Conservation (phyloP, 2,888 invertebrate genomes). For the Cantharis rufa region DNA sequence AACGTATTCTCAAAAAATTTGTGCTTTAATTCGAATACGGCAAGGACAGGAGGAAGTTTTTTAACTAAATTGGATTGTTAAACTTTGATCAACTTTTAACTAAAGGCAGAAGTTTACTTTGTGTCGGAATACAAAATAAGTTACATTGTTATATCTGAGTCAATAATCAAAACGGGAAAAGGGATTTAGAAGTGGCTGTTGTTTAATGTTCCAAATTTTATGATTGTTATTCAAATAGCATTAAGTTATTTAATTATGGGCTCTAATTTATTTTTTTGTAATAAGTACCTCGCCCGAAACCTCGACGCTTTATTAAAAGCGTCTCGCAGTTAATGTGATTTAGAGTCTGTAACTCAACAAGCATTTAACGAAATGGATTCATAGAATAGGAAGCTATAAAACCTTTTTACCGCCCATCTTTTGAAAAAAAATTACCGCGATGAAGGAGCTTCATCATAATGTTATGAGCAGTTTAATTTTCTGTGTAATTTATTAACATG, state of each 20-base stretch:
- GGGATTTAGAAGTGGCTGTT: neutral
- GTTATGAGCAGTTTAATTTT: conserved; percentile 15
- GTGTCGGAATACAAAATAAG: neutral
- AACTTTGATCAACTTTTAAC: neutral
- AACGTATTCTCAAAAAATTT: neutral
- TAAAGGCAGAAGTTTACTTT: neutral
- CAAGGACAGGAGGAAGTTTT: neutral
- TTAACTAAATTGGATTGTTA: neutral
- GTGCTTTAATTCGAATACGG: neutral
- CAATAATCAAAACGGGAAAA: neutral
- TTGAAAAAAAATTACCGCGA: conserved; percentile 22
- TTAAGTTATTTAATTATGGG: neutral
- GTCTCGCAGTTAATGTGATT: conserved; percentile 22
- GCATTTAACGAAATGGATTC: conserved; percentile 28
- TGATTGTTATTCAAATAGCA: neutral
- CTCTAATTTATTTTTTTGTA: conserved; percentile 7
- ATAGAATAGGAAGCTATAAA: conserved; percentile 18
- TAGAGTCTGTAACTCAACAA: conserved; percentile 23
- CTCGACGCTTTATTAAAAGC: conserved; percentile 21
- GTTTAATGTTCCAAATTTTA: neutral
- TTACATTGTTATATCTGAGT: neutral
- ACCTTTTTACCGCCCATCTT: conserved; percentile 16
- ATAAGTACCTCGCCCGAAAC: neutral
- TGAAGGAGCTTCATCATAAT: conserved; percentile 12
- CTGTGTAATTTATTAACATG: conserved; percentile 17